Base-by-base conservation (phyloP, 2,888 invertebrate species). In the Epinotia brunnichana region DNA sequence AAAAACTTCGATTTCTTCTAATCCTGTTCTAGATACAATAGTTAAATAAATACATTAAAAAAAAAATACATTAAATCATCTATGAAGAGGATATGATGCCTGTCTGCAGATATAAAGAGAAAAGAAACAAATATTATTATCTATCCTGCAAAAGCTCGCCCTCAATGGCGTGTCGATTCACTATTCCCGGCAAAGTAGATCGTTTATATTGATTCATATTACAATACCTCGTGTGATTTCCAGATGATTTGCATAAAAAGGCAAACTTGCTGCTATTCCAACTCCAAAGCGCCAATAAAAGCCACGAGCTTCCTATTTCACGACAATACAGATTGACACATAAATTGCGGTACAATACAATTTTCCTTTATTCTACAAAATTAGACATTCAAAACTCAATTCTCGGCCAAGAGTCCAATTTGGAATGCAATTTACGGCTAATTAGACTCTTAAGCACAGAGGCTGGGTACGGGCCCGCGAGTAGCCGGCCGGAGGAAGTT, bases 301-400 rank as follows among this genome's bases (percentile, higher is more conserved):
- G 71, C 66, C 78, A 72, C 74, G 75, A 73, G 75, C 78, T 81
- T 79, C 76, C 76, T 77, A 79, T 77, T 78, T 74, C 77, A 80
- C 78, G 81, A 84, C 85, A 85, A 85, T 86, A 83, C 84, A 84
- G 85, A 87, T 86, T 85, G 85, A 89, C 83, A 84, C 83, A 85
- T 85, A 87, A 88, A 89, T 83, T 85, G 83, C 81, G 81, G 80
- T 83, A 84, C 81, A 88, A 86, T 87, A 84, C 81, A 87, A 86
- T 87, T 85, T 84, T 83, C 86, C 85, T 88, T 90, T 88, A 89
- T 90, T 87, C 86, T 82, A 77, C 82, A 79, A 86, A 90, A 91
- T 90, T 90, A 88, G 90, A 88, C 90, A 90, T 91, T 90, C 85
- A 90, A 88, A 88, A 89, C 87, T 87, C 87, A 87, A 88, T 90